phyloP scores from a whole-genome alignment of 2,113 vertebrate genomes.

The Speoplatyrhinus poulsoni region DNA sequence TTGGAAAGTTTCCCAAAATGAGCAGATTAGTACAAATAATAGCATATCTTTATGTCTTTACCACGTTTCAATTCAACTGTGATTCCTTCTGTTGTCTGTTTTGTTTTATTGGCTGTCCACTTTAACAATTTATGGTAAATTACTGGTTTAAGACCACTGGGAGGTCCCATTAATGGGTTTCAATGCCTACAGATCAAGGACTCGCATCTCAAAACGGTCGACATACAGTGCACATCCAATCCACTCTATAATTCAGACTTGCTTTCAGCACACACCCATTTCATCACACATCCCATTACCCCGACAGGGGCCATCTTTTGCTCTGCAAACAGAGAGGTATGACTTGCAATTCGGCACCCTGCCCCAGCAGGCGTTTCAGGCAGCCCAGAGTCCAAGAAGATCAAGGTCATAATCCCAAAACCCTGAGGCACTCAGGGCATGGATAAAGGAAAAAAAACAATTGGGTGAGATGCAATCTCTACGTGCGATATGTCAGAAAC shows the following conservation, averaged over 20 bases:
- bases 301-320: conserved; percentile 10
- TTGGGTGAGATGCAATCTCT: conserved; percentile 48
- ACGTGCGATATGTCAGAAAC: conserved; percentile 42
- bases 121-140: neutral
- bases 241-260: neutral
- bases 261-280: conserved; percentile 9
- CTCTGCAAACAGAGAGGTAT: conserved; percentile 33
- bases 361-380: conserved; percentile 12
- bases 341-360: conserved; percentile 30
- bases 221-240: neutral
- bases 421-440: conserved; percentile 41
- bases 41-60: no score
- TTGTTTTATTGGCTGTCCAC: no score
- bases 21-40: no score
- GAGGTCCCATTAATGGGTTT: neutral
- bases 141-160: neutral
- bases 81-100: no score
- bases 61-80: no score
- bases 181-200: neutral
- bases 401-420: conserved; percentile 56
- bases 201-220: neutral
- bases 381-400: conserved; percentile 39
- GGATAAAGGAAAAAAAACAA: conserved; percentile 46
- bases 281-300: conserved; percentile 24
- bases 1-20: no score